Evolutionary conservation across 2,113 vertebrate genomes (phyloP), one percentile per base, ranked within the genome.

Genomic region (Erythrocercus mccallii): DNA sequence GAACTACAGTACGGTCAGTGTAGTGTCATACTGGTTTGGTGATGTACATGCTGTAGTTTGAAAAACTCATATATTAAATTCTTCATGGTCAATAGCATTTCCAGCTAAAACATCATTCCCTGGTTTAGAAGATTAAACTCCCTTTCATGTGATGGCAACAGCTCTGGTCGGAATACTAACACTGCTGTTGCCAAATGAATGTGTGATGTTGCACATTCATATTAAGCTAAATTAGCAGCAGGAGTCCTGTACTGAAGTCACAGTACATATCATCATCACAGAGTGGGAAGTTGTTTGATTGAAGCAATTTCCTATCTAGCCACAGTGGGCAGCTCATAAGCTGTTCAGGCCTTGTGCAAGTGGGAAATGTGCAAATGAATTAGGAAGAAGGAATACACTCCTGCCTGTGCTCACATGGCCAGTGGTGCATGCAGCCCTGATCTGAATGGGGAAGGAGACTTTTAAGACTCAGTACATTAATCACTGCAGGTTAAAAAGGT

Each of bases 141-240:
- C 50, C 37, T 44, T 89, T 83, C 51, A 79, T 60, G 37, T 90
- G 53, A 51, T 44, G 33, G 73, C 70, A 87, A 82, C 65, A 40
- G 40, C 61, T 54, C 40, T 89, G n/a, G 30, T 40, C 90, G 53
- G 12, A 81, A 70, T 78, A 44, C 54, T 58, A 47, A 50, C 25
- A 25, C 22, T 77, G 66, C 61, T 73, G 27, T 70, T 94, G 70
- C 58, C 42, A 83, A 94, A 82, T 27, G 38, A 66, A 76, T 88
- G 82, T 71, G 38, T 50, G 50, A 73, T 80, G 47, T n/a, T 90
- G 61, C 23, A 76, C 0, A 0, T 53, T 89, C 69, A 4, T 44
- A 57, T 69, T 92, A 73, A 90, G 45, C 62, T 85, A 86, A 86
- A 93, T 80, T 82, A 93, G 40, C 84, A 45, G 81, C n/a, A 82